Evolutionary conservation across 2,113 vertebrate species (phyloP).

Genomic region (Seriola rivoliana): DNA sequence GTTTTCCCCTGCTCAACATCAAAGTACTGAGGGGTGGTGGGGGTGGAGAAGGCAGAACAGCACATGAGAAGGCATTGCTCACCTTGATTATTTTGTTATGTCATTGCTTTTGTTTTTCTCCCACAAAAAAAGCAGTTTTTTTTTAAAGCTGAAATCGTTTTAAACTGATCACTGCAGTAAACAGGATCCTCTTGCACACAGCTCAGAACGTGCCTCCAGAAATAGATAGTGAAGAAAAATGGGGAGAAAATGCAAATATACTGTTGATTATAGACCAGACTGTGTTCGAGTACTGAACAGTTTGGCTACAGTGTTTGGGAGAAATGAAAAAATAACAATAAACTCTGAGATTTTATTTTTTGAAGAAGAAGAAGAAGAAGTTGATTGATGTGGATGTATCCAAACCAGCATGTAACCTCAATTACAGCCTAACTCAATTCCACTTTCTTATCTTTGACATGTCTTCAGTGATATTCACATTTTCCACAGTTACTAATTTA

Average conservation of each 20-base stretch:
- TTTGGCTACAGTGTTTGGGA: neutral
- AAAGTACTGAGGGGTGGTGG: neutral
- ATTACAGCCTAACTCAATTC: neutral
- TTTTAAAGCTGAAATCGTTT: neutral
- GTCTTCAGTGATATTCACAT: neutral
- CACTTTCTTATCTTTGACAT: neutral
- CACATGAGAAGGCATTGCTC: neutral
- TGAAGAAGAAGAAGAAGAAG: no score
- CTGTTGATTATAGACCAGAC: neutral
- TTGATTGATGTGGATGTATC: no score
- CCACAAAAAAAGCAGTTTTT: neutral
- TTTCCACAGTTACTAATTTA: neutral
- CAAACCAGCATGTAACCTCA: neutral
- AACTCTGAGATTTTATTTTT: no score
- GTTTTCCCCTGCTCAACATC: slow-evolving; percentile 12
- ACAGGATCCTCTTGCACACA: neutral
- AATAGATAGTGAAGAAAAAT: slow-evolving; percentile 11
- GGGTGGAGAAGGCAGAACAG: neutral
- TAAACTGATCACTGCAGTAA: slow-evolving; percentile 10
- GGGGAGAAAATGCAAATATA: slow-evolving; percentile 6
- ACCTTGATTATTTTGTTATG: slow-evolving; percentile 9
- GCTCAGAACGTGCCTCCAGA: neutral
- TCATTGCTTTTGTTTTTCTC: slow-evolving; percentile 7
- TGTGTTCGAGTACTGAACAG: neutral
- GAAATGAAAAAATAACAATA: neutral